Conservation (phyloP, 2,113 vertebrate species). For the Laticauda laticaudata region DNA sequence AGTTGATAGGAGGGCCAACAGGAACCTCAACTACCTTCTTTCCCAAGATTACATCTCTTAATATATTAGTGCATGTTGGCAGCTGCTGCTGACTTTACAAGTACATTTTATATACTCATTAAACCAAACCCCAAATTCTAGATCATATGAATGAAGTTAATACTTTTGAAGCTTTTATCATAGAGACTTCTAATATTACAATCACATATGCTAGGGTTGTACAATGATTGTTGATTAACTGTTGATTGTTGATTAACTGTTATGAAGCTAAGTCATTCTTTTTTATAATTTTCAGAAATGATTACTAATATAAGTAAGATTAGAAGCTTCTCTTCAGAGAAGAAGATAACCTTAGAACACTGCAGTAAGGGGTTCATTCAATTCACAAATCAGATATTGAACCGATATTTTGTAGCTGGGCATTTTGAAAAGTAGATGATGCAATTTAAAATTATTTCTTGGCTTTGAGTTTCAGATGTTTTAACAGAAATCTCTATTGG, state of each 20-base stretch:
- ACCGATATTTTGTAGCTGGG: neutral
- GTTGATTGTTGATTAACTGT: constrained; percentile 49
- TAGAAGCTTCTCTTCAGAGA: neutral
- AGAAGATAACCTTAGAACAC: neutral
- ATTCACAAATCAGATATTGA: neutral
- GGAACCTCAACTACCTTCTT: constrained; percentile 82
- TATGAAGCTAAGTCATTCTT: constrained; percentile 3
- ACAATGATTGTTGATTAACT: constrained; percentile 61
- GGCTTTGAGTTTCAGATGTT: neutral
- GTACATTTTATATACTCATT: constrained; percentile 68
- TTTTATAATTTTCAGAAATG: constrained; percentile 4
- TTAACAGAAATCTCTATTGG: neutral
- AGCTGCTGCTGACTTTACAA: constrained; percentile 71
- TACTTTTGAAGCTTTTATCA: constrained; percentile 60
- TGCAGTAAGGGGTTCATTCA: neutral
- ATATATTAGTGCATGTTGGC: constrained; percentile 75
- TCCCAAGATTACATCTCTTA: constrained; percentile 85
- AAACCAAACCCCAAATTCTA: constrained; percentile 73
- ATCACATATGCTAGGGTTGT: constrained; percentile 67
- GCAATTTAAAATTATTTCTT: neutral
- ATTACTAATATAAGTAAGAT: neutral
- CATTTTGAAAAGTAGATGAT: neutral
- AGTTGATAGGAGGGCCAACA: constrained; percentile 89
- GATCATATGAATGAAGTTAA: constrained; percentile 67
- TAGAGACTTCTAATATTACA: constrained; percentile 58